phyloP scores from a whole-genome alignment of 2,113 vertebrate species.

The Larimichthys crocea region DNA sequence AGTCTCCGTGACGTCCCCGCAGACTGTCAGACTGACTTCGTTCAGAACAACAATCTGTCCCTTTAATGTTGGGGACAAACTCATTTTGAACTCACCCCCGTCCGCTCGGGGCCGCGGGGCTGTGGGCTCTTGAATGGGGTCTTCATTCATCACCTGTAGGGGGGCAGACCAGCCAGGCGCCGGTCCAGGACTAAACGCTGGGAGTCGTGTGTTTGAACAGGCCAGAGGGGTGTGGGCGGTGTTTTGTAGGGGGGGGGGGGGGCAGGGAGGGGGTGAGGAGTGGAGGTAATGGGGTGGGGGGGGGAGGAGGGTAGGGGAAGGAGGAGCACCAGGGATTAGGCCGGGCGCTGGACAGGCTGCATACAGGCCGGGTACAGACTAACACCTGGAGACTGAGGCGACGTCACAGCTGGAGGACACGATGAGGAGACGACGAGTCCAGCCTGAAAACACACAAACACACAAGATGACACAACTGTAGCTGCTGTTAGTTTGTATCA shows the following conservation, averaged over 20 bases:
- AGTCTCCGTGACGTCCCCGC: too few species aligned
- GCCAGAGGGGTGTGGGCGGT: not conserved
- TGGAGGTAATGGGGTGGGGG: not conserved
- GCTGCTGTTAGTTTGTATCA: too few species aligned
- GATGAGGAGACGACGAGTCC: not conserved
- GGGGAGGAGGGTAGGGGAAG: slow-evolving; percentile 53
- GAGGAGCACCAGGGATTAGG: slow-evolving; percentile 66
- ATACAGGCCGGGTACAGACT: slow-evolving; percentile 47
- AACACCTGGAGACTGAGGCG: slow-evolving; percentile 37
- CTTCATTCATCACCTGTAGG: slow-evolving; percentile 96
- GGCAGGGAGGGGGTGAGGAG: too few species aligned
- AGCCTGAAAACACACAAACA: slow-evolving; percentile 26
- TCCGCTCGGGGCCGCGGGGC: slow-evolving; percentile 91
- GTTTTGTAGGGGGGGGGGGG: not conserved
- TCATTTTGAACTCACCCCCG: slow-evolving; percentile 90
- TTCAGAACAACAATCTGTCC: too few species aligned
- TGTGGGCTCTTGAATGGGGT: slow-evolving; percentile 95
- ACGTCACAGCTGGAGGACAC: slow-evolving; percentile 32
- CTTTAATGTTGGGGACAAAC: too few species aligned
- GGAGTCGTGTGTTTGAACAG: slow-evolving; percentile 58
- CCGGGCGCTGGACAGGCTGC: slow-evolving; percentile 35
- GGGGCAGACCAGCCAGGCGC: slow-evolving; percentile 90
- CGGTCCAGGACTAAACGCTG: slow-evolving; percentile 81
- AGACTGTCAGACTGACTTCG: too few species aligned
- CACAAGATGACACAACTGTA: too few species aligned